Evolutionary conservation across 2,888 invertebrate species (phyloP).

Genomic region (Cetonia aurata): DNA sequence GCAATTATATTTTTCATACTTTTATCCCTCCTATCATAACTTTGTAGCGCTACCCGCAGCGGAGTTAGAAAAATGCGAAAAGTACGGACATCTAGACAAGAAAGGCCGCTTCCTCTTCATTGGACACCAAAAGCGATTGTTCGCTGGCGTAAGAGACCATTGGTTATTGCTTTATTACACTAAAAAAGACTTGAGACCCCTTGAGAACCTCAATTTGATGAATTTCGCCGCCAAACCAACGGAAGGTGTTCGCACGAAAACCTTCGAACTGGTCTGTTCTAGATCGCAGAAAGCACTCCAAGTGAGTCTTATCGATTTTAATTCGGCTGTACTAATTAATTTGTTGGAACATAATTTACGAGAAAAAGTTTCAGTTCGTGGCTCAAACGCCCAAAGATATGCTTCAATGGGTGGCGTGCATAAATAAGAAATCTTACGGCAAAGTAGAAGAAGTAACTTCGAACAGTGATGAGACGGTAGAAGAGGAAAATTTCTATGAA

Average conservation of each 20-base stretch:
- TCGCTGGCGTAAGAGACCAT: constrained; percentile 19
- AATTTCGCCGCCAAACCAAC: constrained; percentile 11
- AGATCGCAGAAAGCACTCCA: constrained; percentile 29
- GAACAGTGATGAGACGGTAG: neutral
- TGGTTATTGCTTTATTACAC: constrained; percentile 41
- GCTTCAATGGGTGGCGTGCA: constrained; percentile 42
- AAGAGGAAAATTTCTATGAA: constrained; percentile 23
- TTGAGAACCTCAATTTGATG: constrained; percentile 28
- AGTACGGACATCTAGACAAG: constrained; percentile 38
- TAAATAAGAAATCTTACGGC: constrained; percentile 11
- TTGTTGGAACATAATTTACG: neutral
- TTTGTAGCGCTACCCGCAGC: constrained; percentile 20
- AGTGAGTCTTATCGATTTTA: neutral
- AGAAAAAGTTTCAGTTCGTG: constrained; percentile 32
- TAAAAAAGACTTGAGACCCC: constrained; percentile 32
- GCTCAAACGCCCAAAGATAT: constrained; percentile 43
- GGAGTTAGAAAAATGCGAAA: constrained; percentile 25
- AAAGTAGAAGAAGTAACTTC: constrained; percentile 1
- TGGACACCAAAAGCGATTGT: constrained; percentile 35
- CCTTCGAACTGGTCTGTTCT: constrained; percentile 28
- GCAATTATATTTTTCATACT: too few species aligned
- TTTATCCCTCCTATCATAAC: neutral
- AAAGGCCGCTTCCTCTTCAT: constrained; percentile 38
- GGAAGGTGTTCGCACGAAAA: constrained; percentile 28
- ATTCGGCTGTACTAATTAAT: neutral